Percentiles rank a stretch among this genome's conserved stretches.
Evolutionary conservation across 2,797 vertebrate genomes (phyloP).

Genomic region (Alcedo quadribrachys): DNA sequence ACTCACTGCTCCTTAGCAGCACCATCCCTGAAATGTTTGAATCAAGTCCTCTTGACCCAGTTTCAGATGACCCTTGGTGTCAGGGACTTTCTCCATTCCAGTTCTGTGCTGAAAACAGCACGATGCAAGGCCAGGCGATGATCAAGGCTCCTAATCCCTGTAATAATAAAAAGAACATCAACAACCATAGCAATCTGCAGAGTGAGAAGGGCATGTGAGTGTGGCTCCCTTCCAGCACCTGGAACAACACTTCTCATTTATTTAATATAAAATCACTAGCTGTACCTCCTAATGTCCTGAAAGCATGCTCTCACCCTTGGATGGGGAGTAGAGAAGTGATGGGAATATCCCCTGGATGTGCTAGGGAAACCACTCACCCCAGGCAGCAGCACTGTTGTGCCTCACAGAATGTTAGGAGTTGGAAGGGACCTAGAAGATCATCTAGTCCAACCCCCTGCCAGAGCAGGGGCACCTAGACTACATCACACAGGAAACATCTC

Average conservation of each 20-base stretch:
- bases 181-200: neutral
- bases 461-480: too few relatives aligned
- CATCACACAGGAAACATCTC: neutral
- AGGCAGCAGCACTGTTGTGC: neutral
- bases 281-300: neutral
- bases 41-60: neutral
- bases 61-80: neutral
- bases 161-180: neutral
- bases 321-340: too few relatives aligned
- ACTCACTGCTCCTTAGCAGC: neutral
- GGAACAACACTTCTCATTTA: neutral
- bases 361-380: neutral
- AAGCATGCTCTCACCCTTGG: neutral
- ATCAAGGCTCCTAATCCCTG: neutral
- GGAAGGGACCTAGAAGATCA: too few relatives aligned
- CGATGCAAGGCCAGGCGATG: neutral
- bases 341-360: neutral
- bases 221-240: neutral
- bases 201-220: neutral
- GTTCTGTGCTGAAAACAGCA: neutral
- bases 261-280: neutral
- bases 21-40: neutral
- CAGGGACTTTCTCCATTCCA: neutral
- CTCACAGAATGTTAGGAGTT: too few relatives aligned
- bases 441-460: too few relatives aligned